Base-by-base conservation (phyloP, 2,888 invertebrate species). In the Hyalella azteca region DNA sequence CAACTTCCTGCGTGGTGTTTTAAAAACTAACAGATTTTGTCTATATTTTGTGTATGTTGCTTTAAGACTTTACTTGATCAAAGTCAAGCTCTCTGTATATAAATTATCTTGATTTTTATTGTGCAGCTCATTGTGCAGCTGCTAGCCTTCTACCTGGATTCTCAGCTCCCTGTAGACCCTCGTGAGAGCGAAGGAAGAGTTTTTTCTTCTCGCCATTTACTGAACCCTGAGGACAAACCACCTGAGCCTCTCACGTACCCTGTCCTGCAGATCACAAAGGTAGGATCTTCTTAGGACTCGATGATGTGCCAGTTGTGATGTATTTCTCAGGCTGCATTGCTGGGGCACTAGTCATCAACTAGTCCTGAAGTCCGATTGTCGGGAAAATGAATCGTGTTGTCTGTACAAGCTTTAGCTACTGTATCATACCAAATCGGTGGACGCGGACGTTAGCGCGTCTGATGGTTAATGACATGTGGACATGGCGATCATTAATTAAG, bases 101-200 rank as follows among this genome's bases (percentile, higher is more conserved):
- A 11, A 19, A 1, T 19, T 15, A 19, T 45, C 13, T 45, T 1
- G 45, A 45, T 15, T 45, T 45, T 59, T 2, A 9, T 13, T 39
- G 9, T 5, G 36, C 87, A 94, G 93, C 91, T 95, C 85, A 89
- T 97, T 82, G 93, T 96, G 91, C 95, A 95, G 88, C 88, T 95
- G 85, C 90, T 96, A 85, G 93, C 93, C 83, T 91, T 93, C 0
- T 97, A 97, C 88, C 89, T 97, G 89, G 97, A 97, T 88, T 92
- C 92, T 32, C 93, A 94, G 87, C 88, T 95, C 80, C 89, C 89
- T 19, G 87, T 88, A 29, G 88, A 91, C 60, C 90, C 92, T 3
- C 90, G 89, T 85, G 91, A 91, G 87, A 92, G 92, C 2, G 92
- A 92, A 82, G 91, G 91, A 0, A 89, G 92, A 78, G 91, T 92